Base-by-base conservation (phyloP, 2,888 invertebrate genomes). In the Morinoia aosen region DNA sequence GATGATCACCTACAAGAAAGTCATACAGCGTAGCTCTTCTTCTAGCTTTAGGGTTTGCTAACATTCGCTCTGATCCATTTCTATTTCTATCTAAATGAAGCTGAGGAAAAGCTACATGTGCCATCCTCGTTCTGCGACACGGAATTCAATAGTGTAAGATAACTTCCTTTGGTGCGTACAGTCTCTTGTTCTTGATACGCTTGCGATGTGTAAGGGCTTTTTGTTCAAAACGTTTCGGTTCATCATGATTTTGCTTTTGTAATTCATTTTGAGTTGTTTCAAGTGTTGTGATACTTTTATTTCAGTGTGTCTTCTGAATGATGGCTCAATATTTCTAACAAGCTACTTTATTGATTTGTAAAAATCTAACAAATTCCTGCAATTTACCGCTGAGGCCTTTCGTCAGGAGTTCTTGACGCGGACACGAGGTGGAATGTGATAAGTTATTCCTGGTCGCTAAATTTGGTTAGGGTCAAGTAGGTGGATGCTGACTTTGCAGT, bases 31-130 rank as follows among this genome's bases (percentile, higher is more conserved):
- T 48, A 90, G 90, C 39, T 90, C 48, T 90, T 90, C 40, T 90
- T 90, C 90, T 90, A 90, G 90, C 90, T 48, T 40, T 40, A 90
- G 90, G 48, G 90, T 90, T 90, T 90, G 90, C 90, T 40, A 48
- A 90, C 19, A 90, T 90, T 90, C 48, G 90, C 90, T 90, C 48
- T 76, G 76, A 76, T 76, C 76, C 76, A 76, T 76, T 76, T 76
- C 76, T 76, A 76, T 76, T 76, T 76, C 76, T 76, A 33, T 76
- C 76, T 76, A 76, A 76, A 76, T 76, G 76, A 76, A 76, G 33
- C 2, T 16, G 76, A 61, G 76, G 19, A 76, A 76, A 76, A 76
- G 33, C 76, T 33, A 76, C 33, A 33, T 76, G 76, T 76, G 76
- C 16, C 76, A 76, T 76, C 76, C 76, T 76, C 76, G 8, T 76